A percentile compares a stretch with the other conserved stretches of the same genome.
These are phyloP conservation scores for Gouania willdenowi DNA, from an alignment of 2,797 vertebrate species.

Conservation along the genomic window DNA sequence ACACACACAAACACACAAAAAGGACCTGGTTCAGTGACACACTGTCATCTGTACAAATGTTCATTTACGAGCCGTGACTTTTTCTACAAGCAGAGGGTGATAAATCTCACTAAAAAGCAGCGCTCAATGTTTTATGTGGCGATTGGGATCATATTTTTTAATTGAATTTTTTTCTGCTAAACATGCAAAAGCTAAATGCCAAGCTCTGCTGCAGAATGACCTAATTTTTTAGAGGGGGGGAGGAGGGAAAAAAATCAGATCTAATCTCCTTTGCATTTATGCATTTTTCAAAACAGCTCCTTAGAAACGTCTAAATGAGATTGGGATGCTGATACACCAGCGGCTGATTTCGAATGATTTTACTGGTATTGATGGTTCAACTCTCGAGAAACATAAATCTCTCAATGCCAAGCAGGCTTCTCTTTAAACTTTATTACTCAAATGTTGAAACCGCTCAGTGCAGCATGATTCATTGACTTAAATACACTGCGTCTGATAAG, in stretches of 20 bases:
- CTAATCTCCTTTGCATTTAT: constrained; percentile 20
- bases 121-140: constrained; percentile 30
- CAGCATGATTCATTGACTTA: constrained; percentile 8
- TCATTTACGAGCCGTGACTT: neutral
- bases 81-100: constrained; percentile 1
- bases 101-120: constrained; percentile 2
- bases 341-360: constrained; percentile 7
- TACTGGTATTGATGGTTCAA: constrained; percentile 7
- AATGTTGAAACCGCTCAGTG: neutral
- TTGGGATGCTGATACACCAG: constrained; percentile 4
- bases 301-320: constrained; percentile 14
- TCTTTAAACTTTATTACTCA: neutral
- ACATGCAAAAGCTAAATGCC: constrained; percentile 49
- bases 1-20: constrained; percentile 11
- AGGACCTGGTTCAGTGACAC: neutral
- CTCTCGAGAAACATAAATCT: neutral
- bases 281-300: constrained; percentile 16
- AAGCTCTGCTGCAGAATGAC: constrained; percentile 33
- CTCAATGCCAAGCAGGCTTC: neutral
- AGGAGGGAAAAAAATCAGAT: constrained; percentile 3
- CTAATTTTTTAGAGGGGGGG: constrained; percentile 25
- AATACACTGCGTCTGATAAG: neutral
- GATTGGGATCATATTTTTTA: constrained; percentile 23
- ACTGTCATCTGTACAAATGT: neutral
- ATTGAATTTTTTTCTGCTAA: constrained; percentile 38